phyloP scores from a whole-genome alignment of 2,113 vertebrate species.

The Antigone vipio region DNA sequence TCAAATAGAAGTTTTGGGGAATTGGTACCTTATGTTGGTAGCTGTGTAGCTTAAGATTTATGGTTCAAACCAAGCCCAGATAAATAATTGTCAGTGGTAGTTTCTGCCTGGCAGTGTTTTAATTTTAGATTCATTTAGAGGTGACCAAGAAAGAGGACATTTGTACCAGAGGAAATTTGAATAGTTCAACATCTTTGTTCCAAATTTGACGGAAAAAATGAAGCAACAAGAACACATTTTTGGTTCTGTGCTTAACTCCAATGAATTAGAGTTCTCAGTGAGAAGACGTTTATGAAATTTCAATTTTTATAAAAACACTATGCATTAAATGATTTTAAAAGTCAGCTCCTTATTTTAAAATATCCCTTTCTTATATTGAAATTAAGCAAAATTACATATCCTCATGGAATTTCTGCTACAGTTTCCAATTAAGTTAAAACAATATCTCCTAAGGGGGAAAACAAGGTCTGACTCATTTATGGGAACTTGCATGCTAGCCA shows the following conservation, averaged over 20 bases:
- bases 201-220: background rate
- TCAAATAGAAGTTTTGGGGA: background rate
- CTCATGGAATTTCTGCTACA: background rate
- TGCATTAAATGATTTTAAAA: background rate
- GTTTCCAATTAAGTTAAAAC: background rate
- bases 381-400: background rate
- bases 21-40: background rate
- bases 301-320: background rate
- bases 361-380: background rate
- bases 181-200: background rate
- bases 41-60: background rate
- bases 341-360: background rate
- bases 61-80: background rate
- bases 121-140: background rate
- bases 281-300: background rate
- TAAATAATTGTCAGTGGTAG: background rate
- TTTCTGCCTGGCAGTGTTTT: background rate
- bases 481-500: background rate
- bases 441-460: background rate
- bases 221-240: background rate
- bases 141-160: background rate
- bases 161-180: background rate
- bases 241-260: background rate
- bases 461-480: conserved; percentile 38
- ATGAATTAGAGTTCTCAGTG: background rate